Evolutionary conservation across 92 coral and sea anemone species (phyloP).

Genomic region (Nematostella vectensis): DNA sequence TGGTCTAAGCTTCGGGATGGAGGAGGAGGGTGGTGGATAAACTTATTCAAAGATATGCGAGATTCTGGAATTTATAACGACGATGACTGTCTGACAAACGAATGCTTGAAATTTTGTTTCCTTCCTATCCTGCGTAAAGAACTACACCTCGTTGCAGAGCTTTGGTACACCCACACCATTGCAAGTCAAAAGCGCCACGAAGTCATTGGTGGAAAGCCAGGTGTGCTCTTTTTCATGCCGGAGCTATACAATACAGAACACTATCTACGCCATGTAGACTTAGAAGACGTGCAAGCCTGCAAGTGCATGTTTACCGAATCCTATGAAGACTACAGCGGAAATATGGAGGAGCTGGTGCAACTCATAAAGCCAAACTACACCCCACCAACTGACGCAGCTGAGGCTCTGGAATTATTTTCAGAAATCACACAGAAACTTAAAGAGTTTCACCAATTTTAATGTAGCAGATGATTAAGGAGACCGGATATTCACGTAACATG

Average conservation of each 20-base stretch:
- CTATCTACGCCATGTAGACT: slow-evolving; percentile 34
- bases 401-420: no score
- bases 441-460: no score
- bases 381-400: no score
- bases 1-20: slow-evolving; percentile 39
- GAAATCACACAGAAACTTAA: no score
- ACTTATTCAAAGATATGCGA: slow-evolving; percentile 29
- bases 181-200: slow-evolving; percentile 31
- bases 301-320: slow-evolving; percentile 27
- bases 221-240: slow-evolving; percentile 34
- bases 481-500: no score
- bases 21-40: slow-evolving; percentile 45
- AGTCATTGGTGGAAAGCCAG: slow-evolving; percentile 41
- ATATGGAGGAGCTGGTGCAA: slow-evolving; percentile 35
- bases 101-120: slow-evolving; percentile 41
- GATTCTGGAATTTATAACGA: slow-evolving; percentile 17
- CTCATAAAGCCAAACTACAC: no score
- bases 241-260: slow-evolving; percentile 10
- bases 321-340: slow-evolving; percentile 12
- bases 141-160: slow-evolving; percentile 32
- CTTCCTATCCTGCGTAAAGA: slow-evolving; percentile 34
- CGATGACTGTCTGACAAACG: slow-evolving; percentile 12
- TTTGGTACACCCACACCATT: slow-evolving; percentile 50
- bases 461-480: no score
- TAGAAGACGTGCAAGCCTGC: slow-evolving; percentile 33